These are phyloP conservation scores for Argyresthia goedartella DNA, from an alignment of 2,888 invertebrate species.

Conservation along the genomic window DNA sequence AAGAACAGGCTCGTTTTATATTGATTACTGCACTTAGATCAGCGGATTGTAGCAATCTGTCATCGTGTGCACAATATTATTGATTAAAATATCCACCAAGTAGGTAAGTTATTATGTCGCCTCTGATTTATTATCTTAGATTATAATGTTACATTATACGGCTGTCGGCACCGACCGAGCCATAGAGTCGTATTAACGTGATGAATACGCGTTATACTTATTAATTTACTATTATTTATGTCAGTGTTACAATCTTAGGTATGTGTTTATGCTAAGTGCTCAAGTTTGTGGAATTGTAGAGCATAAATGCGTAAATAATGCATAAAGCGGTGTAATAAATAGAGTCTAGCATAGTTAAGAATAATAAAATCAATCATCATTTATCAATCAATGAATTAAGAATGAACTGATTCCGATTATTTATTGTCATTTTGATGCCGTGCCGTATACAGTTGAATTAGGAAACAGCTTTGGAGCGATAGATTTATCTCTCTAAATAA, in stretches of 20 bases:
- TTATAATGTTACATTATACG: slow-evolving; percentile 28
- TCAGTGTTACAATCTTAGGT: not conserved
- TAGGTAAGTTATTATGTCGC: slow-evolving; percentile 37
- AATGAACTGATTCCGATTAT: too few species aligned
- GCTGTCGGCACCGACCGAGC: slow-evolving; percentile 13
- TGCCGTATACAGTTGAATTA: too few species aligned
- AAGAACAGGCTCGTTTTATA: not conserved
- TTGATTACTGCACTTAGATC: slow-evolving; percentile 1
- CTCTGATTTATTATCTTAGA: slow-evolving; percentile 43
- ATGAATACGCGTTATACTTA: not conserved
- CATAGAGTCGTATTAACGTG: not conserved
- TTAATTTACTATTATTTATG: not conserved
- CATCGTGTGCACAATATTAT: slow-evolving; percentile 32
- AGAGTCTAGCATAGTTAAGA: too few species aligned
- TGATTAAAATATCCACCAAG: slow-evolving; percentile 54
- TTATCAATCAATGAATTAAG: too few species aligned
- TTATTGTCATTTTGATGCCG: too few species aligned
- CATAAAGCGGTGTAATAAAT: too few species aligned
- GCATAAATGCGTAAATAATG: too few species aligned
- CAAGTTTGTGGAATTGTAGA: too few species aligned
- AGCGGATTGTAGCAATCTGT: slow-evolving; percentile 37
- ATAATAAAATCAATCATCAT: too few species aligned
- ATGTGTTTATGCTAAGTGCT: not conserved
- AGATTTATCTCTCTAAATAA: too few species aligned
- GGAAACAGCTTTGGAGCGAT: too few species aligned